Evolutionary conservation across 2,888 invertebrate species (phyloP).

Genomic region (Drosophila anomalipes): DNA sequence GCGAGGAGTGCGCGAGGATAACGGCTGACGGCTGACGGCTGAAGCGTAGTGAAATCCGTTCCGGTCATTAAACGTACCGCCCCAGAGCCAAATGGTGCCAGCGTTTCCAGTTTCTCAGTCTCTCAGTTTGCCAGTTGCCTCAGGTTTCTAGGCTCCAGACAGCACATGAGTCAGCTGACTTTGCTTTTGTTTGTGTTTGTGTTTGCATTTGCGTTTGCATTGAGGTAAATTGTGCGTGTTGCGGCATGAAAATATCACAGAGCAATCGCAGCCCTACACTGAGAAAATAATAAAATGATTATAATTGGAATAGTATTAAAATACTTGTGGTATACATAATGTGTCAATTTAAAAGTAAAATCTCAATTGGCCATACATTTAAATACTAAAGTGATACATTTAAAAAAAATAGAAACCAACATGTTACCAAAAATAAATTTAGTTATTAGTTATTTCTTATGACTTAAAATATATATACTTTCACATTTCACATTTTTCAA

Average conservation of each 20-base stretch:
- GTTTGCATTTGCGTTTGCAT: constrained; percentile 55
- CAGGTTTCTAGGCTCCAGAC: constrained; percentile 34
- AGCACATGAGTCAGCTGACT: constrained; percentile 78
- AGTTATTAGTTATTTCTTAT: neutral
- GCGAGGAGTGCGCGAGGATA: constrained; percentile 61
- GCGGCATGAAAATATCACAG: constrained; percentile 71
- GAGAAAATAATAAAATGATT: neutral
- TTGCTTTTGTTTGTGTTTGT: constrained; percentile 52
- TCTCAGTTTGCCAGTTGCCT: constrained; percentile 13
- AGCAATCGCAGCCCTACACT: constrained; percentile 18
- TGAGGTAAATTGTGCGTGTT: constrained; percentile 81
- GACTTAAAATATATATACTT: neutral
- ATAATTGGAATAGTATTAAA: neutral
- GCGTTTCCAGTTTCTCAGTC: constrained; percentile 30
- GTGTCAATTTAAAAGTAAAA: neutral
- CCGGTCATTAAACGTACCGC: constrained; percentile 83
- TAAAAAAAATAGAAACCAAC: neutral
- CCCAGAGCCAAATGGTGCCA: constrained; percentile 40
- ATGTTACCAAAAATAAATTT: neutral
- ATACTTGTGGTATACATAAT: neutral
- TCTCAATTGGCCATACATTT: neutral
- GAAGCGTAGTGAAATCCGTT: constrained; percentile 75
- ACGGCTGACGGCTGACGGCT: constrained; percentile 67
- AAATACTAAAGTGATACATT: neutral
- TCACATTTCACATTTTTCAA: too few relatives aligned